Conservation (phyloP, 2,797 vertebrate genomes). For the Diglossa cyanea region DNA sequence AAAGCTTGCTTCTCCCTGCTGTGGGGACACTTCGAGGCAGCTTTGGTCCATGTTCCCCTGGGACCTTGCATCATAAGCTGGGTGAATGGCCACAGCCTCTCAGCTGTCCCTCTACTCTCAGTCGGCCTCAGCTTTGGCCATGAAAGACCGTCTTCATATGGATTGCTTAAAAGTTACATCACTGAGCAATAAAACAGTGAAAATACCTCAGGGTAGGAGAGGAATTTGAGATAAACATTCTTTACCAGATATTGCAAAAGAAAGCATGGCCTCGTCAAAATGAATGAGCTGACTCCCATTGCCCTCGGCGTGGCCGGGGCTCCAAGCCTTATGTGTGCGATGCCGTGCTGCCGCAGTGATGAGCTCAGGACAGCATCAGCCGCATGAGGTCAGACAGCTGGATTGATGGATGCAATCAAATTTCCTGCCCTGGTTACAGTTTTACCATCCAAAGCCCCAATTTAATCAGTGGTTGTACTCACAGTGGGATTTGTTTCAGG, state of each 20-base stretch:
- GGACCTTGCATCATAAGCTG: neutral
- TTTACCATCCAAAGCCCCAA: constrained; percentile 5
- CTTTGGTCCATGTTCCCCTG: neutral
- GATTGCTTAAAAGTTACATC: constrained; percentile 23
- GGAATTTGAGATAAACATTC: constrained; percentile 37
- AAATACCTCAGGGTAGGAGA: constrained; percentile 29
- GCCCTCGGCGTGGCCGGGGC: neutral
- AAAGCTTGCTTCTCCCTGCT: neutral
- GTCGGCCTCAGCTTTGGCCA: neutral
- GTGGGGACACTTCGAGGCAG: rapidly evolving
- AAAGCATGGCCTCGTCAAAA: neutral
- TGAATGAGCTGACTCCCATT: neutral
- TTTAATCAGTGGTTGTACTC: neutral
- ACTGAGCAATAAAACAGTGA: constrained; percentile 29
- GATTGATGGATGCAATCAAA: neutral
- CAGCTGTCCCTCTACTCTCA: neutral
- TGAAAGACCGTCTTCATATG: neutral
- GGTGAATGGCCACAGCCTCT: neutral
- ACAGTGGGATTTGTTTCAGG: constrained; percentile 21
- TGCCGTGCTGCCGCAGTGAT: neutral
- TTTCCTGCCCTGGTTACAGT: neutral
- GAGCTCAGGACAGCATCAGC: neutral
- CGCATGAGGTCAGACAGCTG: neutral
- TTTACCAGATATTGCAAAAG: constrained; percentile 25
- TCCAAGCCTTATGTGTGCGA: neutral